Evolutionary conservation across 2,888 invertebrate species (phyloP), one percentile per base, ranked within the genome.

Genomic region (Callyntrura sp.): DNA sequence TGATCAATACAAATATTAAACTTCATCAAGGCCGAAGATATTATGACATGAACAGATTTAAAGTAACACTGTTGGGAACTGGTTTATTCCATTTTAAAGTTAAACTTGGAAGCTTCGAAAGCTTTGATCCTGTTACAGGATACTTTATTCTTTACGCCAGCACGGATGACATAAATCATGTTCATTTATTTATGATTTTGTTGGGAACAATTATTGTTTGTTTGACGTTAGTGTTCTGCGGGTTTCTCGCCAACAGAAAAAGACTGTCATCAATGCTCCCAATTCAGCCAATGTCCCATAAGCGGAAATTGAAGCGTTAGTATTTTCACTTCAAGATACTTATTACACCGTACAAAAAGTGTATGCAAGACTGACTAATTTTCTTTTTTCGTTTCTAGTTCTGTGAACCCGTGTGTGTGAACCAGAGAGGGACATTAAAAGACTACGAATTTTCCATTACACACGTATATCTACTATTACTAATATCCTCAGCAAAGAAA

Each of bases 21-120:
- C 55, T 92, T 20, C 90, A 89, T 43, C 12, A 51, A 23, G 92
- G 91, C 6, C 65, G 79, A 0, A 70, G 14, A 28, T 91, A 88
- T 51, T 92, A 91, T 57, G 83, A 85, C 25, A 88, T 88, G 88
- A 82, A 70, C 12, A 23, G 35, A 1, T 60, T 88, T 14, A 48
- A 68, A 25, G 73, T 88, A 0, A 86, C 73, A 4, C 78, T 91
- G 2, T 86, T 90, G 43, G 93, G 93, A 3, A 92, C 92, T 0
- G 93, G 93, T 0, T 65, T 93, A 5, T 93, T 91, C 35, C 93
- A 93, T 45, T 93, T 93, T 86, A 91, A 88, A 73, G 92, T 78
- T 1, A 78, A 78, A 1, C 57, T 92, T 1, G 93, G 90, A 4
- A 70, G 70, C 8, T 92, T 92, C 65, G 92, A 93, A 25, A 91